These are phyloP conservation scores for Anas platyrhynchos DNA, from an alignment of 2,113 vertebrate genomes.

Conservation along the genomic window DNA sequence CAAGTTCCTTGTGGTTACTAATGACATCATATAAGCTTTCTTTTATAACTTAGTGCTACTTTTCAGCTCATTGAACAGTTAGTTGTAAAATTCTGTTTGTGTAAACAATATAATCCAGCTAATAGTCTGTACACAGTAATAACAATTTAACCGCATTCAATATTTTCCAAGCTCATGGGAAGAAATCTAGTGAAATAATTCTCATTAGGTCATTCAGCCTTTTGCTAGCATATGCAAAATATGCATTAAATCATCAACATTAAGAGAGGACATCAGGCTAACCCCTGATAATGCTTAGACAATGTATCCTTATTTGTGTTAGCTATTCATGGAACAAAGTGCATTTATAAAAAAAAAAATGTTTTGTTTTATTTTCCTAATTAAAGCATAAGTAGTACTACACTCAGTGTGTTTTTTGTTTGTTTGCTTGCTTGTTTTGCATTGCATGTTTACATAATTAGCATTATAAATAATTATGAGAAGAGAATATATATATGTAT, in stretches of 20 bases:
- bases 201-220: slow-evolving; percentile 2
- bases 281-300: background rate
- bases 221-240: slow-evolving; percentile 1
- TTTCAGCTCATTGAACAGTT: slow-evolving; percentile 40
- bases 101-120: slow-evolving; percentile 34
- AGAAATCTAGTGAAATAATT: slow-evolving; percentile 22
- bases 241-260: background rate
- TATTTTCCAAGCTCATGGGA: background rate
- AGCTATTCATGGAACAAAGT: background rate
- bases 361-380: background rate
- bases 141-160: background rate
- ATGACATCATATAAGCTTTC: background rate
- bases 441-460: background rate
- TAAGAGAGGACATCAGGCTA: background rate
- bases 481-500: background rate
- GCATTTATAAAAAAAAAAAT: background rate
- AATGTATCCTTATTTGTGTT: background rate
- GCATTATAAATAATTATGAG: background rate
- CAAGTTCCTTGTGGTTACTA: background rate
- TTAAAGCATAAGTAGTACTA: background rate
- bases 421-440: background rate
- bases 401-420: background rate
- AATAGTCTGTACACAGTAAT: slow-evolving; percentile 29
- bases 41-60: background rate
- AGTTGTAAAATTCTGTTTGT: slow-evolving; percentile 20